phyloP scores from a whole-genome alignment of 2,797 vertebrate genomes.

The Pseudomugil gertrudae region DNA sequence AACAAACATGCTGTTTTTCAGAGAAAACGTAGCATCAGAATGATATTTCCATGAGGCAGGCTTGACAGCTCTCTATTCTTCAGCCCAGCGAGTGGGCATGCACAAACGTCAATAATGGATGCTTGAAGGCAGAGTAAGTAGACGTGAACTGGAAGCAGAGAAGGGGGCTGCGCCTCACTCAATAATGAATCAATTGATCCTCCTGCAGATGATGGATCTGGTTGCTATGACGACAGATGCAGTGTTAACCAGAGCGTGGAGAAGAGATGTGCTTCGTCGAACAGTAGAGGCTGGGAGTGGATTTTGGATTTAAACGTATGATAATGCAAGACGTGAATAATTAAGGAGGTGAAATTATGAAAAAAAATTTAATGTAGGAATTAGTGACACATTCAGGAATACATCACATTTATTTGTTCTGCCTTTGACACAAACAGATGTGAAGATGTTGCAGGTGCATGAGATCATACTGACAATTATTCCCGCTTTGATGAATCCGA shows the following conservation, averaged over 20 bases:
- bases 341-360: constrained; percentile 20
- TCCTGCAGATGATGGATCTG: constrained; percentile 75
- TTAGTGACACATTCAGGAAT: constrained; percentile 33
- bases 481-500: constrained; percentile 21
- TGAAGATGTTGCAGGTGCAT: constrained; percentile 53
- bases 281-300: constrained; percentile 27
- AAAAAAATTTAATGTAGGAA: constrained; percentile 23
- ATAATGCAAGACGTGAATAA: constrained; percentile 25
- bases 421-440: constrained; percentile 25
- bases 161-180: constrained; percentile 71
- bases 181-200: constrained; percentile 84
- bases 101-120: constrained; percentile 77
- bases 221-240: constrained; percentile 80
- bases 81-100: constrained; percentile 67
- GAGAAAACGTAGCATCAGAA: constrained; percentile 45
- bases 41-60: constrained; percentile 48
- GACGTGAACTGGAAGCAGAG: constrained; percentile 80
- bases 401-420: constrained; percentile 26
- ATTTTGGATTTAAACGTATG: constrained; percentile 35
- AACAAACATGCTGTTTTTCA: constrained; percentile 20
- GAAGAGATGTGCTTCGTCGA: constrained; percentile 50
- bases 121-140: constrained; percentile 69
- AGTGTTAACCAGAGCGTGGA: constrained; percentile 64
- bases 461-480: constrained; percentile 25
- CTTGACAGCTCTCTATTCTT: constrained; percentile 63